Base-by-base conservation (phyloP, 2,888 invertebrate genomes). In the Clusia tigrina region DNA sequence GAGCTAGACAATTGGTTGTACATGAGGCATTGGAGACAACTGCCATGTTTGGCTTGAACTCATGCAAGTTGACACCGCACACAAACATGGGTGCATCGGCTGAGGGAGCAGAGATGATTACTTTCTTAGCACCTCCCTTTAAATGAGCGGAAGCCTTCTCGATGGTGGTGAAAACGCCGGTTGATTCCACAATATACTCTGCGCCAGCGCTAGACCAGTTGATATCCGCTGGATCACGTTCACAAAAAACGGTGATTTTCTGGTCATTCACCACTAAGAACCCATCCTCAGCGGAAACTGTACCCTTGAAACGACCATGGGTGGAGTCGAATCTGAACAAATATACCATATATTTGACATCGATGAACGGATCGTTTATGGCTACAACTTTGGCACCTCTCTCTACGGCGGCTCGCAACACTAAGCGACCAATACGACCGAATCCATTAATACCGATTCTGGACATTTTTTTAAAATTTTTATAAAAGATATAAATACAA, bases 31-130 rank as follows among this genome's bases (percentile, higher is more conserved):
- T 98, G 71, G 95, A 95, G 68, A 96, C 91, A 67, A 96, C 90
- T 83, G 93, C 92, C 87, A 88, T 89, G 72, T 89, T 87, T 69
- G 94, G 92, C 76, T 94, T 91, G 83, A 98, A 98, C 20, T 91
- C 86, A 3, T 95, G 94, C 76, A 96, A 89, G 85, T 99, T 99
- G 69, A 99, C 98, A 73, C 98, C 98, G 81, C 93, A 91, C 26
- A 99, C 98, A 77, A 94, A 98, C 98, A 98, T 98, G 57, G 98
- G 98, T 20, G 98, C 98, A 85, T 99, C 98, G 75, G 98, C 97
- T 65, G 96, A 97, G 65, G 98, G 98, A 20, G 99, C 98, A 18
- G 98, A 96, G 84, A 99, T 98, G 83, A 99, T 90, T 67, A 99
- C 98, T 83, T 96, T 96, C 88, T 96, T 96, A 72, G 97, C 97